Evolutionary conservation across 2,113 vertebrate species (phyloP).

Genomic region (Rissa tridactyla): DNA sequence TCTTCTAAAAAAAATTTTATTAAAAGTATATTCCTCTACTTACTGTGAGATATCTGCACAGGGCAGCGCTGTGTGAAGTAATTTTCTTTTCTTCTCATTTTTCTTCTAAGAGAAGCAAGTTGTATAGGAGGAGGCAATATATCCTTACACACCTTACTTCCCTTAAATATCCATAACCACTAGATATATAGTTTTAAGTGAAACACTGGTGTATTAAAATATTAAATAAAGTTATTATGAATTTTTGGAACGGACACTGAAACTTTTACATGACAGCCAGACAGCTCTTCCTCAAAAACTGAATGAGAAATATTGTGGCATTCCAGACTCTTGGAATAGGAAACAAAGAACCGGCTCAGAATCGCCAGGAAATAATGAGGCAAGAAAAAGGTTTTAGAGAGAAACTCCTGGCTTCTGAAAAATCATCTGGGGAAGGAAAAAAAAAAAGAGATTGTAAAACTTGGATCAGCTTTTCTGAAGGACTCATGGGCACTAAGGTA

Average conservation of each 20-base stretch:
- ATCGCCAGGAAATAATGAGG: conserved; percentile 21
- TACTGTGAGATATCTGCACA: neutral
- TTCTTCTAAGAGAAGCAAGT: neutral
- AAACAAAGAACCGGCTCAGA: neutral
- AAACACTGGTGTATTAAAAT: neutral
- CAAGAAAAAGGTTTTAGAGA: neutral
- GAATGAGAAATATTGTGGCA: neutral
- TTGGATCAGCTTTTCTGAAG: neutral
- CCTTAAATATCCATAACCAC: neutral
- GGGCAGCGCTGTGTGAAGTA: neutral
- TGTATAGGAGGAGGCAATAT: neutral
- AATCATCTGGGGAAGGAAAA: neutral
- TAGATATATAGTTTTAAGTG: neutral
- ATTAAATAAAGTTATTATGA: neutral
- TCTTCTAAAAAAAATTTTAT: neutral
- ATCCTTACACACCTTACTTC: neutral
- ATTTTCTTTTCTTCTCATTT: neutral
- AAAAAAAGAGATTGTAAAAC: neutral
- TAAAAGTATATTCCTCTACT: neutral
- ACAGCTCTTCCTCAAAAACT: conserved; percentile 11
- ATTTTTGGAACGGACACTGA: neutral
- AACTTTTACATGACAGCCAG: neutral
- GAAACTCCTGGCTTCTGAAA: conserved; percentile 6
- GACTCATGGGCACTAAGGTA: neutral
- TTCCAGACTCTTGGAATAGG: conserved; percentile 12